phyloP scores from a whole-genome alignment of 2,888 invertebrate species.

The Tenthredo amoena region DNA sequence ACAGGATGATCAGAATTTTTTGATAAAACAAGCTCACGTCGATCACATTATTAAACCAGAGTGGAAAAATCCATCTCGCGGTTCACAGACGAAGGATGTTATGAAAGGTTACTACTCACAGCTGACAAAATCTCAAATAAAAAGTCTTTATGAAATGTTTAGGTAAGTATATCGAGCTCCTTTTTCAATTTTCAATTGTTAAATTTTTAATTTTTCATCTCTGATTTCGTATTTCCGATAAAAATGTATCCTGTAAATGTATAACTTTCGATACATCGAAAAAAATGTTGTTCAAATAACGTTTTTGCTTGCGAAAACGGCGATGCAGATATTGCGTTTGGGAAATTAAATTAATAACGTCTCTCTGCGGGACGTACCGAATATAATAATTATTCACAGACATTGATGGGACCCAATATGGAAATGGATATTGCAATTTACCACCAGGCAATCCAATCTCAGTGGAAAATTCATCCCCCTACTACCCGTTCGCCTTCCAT shows the following conservation, averaged over 20 bases:
- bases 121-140: slow-evolving; percentile 86
- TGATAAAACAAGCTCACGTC: slow-evolving; percentile 88
- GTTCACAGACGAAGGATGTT: slow-evolving; percentile 86
- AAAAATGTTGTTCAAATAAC: not conserved
- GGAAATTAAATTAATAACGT: slow-evolving; percentile 27
- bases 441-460: slow-evolving; percentile 31
- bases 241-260: not conserved
- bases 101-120: slow-evolving; percentile 88
- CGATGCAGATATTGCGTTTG: not conserved
- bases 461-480: slow-evolving; percentile 31
- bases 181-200: not conserved
- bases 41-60: slow-evolving; percentile 89
- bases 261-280: not conserved
- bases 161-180: slow-evolving; percentile 79
- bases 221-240: not conserved
- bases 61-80: slow-evolving; percentile 91
- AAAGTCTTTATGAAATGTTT: slow-evolving; percentile 89
- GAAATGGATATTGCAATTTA: slow-evolving; percentile 36
- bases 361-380: not conserved
- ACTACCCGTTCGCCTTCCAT: not conserved
- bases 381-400: slow-evolving; percentile 36
- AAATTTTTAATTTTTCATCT: not conserved
- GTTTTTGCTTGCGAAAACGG: not conserved
- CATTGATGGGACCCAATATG: slow-evolving; percentile 37
- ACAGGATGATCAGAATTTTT: slow-evolving; percentile 90